Conservation (phyloP, 2,113 vertebrate genomes). For the Urocolius indicus region DNA sequence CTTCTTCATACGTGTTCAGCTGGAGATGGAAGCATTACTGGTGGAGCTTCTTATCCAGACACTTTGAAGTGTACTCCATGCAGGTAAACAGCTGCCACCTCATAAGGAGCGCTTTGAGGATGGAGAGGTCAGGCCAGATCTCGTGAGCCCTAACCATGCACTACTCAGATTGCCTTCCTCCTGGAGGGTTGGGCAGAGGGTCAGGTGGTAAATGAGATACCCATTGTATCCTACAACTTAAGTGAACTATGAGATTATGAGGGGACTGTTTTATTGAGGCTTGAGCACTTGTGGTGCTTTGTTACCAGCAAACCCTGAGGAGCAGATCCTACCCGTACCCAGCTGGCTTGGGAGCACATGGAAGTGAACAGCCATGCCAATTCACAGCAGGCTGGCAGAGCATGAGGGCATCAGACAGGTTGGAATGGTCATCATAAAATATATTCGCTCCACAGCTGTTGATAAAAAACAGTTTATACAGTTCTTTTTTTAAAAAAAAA, state of each 20-base stretch:
- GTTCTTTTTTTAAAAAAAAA: background rate
- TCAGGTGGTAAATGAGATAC: background rate
- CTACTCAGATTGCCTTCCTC: background rate
- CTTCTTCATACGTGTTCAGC: background rate
- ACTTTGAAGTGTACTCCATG: background rate
- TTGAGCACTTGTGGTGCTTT: background rate
- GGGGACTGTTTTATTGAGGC: background rate
- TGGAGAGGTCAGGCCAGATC: background rate
- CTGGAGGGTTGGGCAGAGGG: background rate
- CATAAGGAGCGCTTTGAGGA: background rate
- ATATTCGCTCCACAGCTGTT: background rate
- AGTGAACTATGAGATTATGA: background rate
- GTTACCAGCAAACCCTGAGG: background rate
- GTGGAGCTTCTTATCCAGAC: background rate
- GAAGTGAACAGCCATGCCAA: background rate
- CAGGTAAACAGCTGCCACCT: background rate
- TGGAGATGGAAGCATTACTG: background rate
- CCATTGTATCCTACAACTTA: background rate
- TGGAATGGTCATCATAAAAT: background rate
- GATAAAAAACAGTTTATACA: background rate
- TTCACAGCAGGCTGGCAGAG: background rate
- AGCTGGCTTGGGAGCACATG: background rate
- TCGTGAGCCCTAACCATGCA: background rate
- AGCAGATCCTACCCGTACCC: background rate
- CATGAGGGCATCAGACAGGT: background rate